Evolutionary conservation across 2,888 invertebrate genomes (phyloP).

Genomic region (Deroplatys truncata): DNA sequence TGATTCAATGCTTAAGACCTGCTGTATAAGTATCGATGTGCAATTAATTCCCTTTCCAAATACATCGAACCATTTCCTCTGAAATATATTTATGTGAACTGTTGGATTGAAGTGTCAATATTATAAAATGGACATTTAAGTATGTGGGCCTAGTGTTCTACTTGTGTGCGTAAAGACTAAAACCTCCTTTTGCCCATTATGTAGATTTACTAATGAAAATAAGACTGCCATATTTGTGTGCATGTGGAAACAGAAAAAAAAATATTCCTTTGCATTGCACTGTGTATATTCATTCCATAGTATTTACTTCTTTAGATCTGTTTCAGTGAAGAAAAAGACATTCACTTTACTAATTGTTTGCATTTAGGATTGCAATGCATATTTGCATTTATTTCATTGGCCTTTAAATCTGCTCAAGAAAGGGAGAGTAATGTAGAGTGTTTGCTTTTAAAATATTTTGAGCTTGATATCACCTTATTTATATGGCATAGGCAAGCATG

Average conservation of each 20-base stretch:
- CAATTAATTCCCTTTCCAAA: neutral
- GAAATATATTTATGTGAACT: neutral
- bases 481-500: slow-evolving; percentile 6
- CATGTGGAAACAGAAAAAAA: too few species aligned
- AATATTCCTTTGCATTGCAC: neutral
- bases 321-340: neutral
- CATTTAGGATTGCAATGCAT: neutral
- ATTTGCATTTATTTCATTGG: neutral
- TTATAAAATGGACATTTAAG: neutral
- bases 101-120: neutral
- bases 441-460: slow-evolving; percentile 6
- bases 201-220: neutral
- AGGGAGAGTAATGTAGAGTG: neutral
- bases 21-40: neutral
- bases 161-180: neutral
- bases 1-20: neutral
- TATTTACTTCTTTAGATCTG: neutral
- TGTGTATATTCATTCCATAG: neutral
- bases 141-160: neutral
- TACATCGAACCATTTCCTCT: slow-evolving; percentile 3
- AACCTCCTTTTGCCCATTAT: neutral
- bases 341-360: neutral
- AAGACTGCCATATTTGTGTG: neutral
- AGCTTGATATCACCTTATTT: slow-evolving; percentile 3
- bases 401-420: slow-evolving; percentile 16